Conservation (phyloP, 2,888 invertebrate genomes). For the Agrochola circellaris region DNA sequence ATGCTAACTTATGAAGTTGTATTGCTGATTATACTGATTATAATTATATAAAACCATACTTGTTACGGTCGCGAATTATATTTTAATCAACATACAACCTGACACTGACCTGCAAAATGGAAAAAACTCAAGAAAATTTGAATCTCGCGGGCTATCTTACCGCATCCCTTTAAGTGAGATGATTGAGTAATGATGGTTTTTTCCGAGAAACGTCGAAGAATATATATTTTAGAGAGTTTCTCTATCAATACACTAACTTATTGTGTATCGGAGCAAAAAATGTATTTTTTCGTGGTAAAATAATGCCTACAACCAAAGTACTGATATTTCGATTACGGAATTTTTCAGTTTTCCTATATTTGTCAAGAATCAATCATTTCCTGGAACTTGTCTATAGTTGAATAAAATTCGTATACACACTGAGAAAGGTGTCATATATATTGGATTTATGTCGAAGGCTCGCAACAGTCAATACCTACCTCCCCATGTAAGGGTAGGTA, state of each 20-base stretch:
- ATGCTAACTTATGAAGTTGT: too few species aligned
- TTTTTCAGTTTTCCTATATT: not conserved
- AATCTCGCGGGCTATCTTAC: too few species aligned
- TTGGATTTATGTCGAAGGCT: constrained; percentile 39
- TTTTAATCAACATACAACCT: too few species aligned
- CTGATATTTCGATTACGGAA: not conserved
- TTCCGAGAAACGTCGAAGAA: not conserved
- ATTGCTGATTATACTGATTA: too few species aligned
- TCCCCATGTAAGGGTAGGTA: constrained; percentile 25
- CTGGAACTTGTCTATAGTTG: not conserved
- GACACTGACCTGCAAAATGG: too few species aligned
- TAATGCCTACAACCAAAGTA: not conserved
- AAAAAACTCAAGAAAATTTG: too few species aligned
- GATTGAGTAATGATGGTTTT: constrained; percentile 9
- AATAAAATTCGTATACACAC: not conserved
- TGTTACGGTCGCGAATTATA: too few species aligned
- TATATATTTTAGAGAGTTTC: not conserved
- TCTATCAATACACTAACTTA: not conserved
- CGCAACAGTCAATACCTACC: constrained; percentile 16
- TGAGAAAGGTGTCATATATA: constrained; percentile 41
- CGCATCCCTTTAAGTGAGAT: too few species aligned
- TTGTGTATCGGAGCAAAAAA: not conserved
- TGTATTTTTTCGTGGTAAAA: not conserved
- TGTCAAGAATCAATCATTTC: not conserved
- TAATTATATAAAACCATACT: too few species aligned